A percentile compares a stretch with the other conserved stretches of the same genome.
These are phyloP conservation scores for Asobara japonica DNA, from an alignment of 1,140 invertebrate genomes.

Conservation along the genomic window DNA sequence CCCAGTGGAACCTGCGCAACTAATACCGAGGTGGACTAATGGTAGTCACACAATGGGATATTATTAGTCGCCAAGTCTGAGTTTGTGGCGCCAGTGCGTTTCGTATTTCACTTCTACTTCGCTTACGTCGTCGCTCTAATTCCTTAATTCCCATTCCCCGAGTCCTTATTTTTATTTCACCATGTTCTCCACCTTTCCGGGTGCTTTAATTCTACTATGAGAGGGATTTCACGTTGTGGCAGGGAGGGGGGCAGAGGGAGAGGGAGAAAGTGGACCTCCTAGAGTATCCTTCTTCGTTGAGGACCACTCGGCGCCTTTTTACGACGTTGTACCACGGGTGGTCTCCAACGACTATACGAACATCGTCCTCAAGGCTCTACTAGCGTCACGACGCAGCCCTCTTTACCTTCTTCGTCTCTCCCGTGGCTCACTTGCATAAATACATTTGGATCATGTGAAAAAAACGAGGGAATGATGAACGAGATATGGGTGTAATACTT, in stretches of 20 bases:
- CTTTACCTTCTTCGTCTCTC: not conserved
- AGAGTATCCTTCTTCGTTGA: slow-evolving; percentile 14
- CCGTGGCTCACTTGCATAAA: not conserved
- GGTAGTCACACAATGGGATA: slow-evolving; percentile 61
- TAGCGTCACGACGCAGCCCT: slow-evolving; percentile 34
- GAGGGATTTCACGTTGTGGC: not conserved
- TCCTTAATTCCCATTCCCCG: slow-evolving; percentile 46
- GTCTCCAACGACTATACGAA: slow-evolving; percentile 38
- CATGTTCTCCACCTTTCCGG: not conserved
- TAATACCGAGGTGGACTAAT: slow-evolving; percentile 46
- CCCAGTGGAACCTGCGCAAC: not conserved
- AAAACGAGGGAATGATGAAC: not conserved
- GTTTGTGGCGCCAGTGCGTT: slow-evolving; percentile 58
- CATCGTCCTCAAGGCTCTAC: not conserved
- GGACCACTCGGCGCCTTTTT: slow-evolving; percentile 33
- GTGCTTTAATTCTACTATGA: slow-evolving; percentile 6
- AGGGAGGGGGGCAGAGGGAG: not conserved
- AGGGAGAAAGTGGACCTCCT: slow-evolving; percentile 15
- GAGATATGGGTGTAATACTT: not conserved
- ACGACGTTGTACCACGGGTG: slow-evolving; percentile 51
- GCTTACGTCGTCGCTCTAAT: slow-evolving; percentile 41
- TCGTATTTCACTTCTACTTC: slow-evolving; percentile 57
- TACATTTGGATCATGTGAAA: slow-evolving; percentile 12
- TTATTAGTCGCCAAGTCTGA: slow-evolving; percentile 51
- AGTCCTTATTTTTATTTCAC: slow-evolving; percentile 20